phyloP scores from a whole-genome alignment of 2,113 vertebrate species.

The Tursiops truncatus region DNA sequence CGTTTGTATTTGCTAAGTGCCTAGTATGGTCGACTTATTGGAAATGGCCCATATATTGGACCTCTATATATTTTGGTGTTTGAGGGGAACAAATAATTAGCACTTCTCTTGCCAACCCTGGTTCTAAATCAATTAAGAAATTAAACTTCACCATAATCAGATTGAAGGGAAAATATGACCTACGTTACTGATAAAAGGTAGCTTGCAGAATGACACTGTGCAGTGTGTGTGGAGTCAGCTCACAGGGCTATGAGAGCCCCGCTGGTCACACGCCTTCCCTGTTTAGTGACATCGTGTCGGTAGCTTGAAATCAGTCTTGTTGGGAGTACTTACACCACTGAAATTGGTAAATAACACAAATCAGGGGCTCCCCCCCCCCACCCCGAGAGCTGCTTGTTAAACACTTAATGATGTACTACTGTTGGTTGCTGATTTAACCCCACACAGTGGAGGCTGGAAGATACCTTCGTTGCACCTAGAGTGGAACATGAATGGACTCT shows the following conservation, averaged over 20 bases:
- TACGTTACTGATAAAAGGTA: background rate
- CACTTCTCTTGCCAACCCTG: background rate
- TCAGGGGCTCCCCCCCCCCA: background rate
- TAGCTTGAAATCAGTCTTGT: background rate
- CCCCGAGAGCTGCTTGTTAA: background rate
- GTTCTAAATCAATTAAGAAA: background rate
- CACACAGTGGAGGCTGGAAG: background rate
- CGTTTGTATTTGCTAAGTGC: background rate
- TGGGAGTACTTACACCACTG: background rate
- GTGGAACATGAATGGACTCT: background rate
- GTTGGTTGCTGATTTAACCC: background rate
- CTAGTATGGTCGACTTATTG: background rate
- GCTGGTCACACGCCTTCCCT: background rate
- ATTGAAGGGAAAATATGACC: background rate
- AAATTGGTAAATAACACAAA: background rate
- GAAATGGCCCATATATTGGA: background rate
- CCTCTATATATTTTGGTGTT: background rate
- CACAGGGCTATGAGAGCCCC: background rate
- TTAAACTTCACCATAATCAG: background rate
- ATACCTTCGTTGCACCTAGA: rapidly evolving
- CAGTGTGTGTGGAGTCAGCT: background rate
- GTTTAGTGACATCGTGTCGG: background rate
- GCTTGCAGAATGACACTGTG: background rate
- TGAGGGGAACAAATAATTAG: background rate
- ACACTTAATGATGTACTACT: background rate